Evolutionary conservation across 2,113 vertebrate genomes (phyloP).

Genomic region (Tapirus terrestris): DNA sequence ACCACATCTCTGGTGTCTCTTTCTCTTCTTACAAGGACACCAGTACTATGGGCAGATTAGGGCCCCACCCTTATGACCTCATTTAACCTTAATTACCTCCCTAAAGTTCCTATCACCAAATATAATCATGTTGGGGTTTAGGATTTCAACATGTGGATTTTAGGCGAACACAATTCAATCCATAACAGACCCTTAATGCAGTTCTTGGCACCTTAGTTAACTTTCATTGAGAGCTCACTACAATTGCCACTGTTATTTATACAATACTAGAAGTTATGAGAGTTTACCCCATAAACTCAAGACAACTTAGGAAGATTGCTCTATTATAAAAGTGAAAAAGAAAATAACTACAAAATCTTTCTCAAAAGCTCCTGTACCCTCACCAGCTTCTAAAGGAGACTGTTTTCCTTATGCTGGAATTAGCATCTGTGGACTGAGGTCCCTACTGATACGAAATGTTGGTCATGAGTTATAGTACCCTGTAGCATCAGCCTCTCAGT

Average conservation of each 20-base stretch:
- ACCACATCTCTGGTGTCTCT: neutral
- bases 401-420: neutral
- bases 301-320: neutral
- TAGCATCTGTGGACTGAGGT: neutral
- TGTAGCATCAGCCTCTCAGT: neutral
- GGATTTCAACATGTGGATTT: neutral
- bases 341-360: neutral
- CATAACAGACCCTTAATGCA: neutral
- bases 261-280: neutral
- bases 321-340: neutral
- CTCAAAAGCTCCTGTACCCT: neutral
- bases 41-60: neutral
- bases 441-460: neutral
- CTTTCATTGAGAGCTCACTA: neutral
- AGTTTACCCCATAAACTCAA: neutral
- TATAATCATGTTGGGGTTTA: neutral
- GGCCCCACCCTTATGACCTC: neutral
- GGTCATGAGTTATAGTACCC: neutral
- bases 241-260: neutral
- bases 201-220: neutral
- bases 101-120: neutral
- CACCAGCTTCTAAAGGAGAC: neutral
- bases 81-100: neutral
- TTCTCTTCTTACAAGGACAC: neutral
- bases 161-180: neutral